A percentile compares a stretch with the other conserved stretches of the same genome.
Evolutionary conservation across 2,113 vertebrate species (phyloP).

Genomic region (Periophthalmus modestus): DNA sequence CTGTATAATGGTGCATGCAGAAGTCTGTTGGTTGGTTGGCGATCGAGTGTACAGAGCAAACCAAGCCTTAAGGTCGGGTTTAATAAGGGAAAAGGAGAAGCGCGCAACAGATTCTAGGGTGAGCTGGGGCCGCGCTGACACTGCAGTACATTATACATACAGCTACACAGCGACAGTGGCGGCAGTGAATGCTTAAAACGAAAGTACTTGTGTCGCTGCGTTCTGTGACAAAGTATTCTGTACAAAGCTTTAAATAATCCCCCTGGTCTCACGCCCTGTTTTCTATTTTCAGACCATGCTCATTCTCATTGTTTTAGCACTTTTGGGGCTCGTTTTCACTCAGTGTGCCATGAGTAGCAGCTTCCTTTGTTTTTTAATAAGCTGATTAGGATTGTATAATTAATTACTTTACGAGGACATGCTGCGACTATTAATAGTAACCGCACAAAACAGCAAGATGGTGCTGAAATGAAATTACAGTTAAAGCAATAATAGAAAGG

Average conservation of each 20-base stretch:
- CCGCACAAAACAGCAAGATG: not conserved
- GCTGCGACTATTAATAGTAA: constrained; percentile 5
- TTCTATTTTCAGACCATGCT: constrained; percentile 7
- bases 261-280: constrained; percentile 4
- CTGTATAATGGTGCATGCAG: constrained; percentile 54
- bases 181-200: not conserved
- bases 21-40: constrained; percentile 40
- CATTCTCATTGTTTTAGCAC: not conserved
- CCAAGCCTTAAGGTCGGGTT: constrained; percentile 36
- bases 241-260: constrained; percentile 4
- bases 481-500: not conserved
- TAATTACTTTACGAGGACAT: constrained; percentile 6
- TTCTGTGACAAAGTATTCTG: constrained; percentile 6
- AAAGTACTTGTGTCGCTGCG: not conserved
- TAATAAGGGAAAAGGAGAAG: constrained; percentile 30
- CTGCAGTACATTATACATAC: not conserved
- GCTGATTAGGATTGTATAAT: constrained; percentile 13
- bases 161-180: not conserved
- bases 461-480: not conserved
- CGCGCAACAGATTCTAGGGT: constrained; percentile 1
- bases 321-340: constrained; percentile 1
- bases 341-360: constrained; percentile 8
- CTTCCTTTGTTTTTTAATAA: constrained; percentile 16
- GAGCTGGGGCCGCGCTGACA: not conserved
- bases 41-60: constrained; percentile 49